Percentiles rank a stretch among this genome's conserved stretches.
Evolutionary conservation across 2,797 vertebrate genomes (phyloP).

Genomic region (Steatocranus sp.): DNA sequence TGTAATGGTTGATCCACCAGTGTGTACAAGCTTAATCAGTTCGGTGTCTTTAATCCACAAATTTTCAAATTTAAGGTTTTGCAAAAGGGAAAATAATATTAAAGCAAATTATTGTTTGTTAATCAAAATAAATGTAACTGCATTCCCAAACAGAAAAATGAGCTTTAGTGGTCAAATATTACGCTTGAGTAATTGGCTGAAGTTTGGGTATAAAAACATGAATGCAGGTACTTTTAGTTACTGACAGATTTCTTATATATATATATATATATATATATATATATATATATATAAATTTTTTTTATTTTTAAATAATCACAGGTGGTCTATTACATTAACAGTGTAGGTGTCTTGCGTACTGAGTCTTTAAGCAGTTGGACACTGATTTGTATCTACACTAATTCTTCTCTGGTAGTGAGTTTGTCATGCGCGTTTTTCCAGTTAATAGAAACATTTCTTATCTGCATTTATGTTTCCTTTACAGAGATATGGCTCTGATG

Average conservation of each 20-base stretch:
- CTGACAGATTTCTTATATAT: neutral
- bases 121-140: neutral
- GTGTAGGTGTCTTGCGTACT: neutral
- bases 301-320: no score
- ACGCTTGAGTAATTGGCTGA: neutral
- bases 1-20: neutral
- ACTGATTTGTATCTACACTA: neutral
- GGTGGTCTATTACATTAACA: neutral
- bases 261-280: no score
- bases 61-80: neutral
- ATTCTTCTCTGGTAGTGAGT: neutral
- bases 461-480: constrained; percentile 23
- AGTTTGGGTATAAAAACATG: neutral
- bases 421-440: neutral
- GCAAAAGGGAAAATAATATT: neutral
- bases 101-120: neutral
- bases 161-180: neutral
- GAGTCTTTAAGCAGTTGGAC: neutral
- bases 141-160: neutral
- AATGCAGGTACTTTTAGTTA: neutral
- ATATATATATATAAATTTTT: no score
- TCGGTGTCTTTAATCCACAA: neutral
- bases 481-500: constrained; percentile 90
- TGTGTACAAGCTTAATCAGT: neutral
- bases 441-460: neutral